Evolutionary conservation across 2,113 vertebrate species (phyloP).

Genomic region (Phocoena sinus): DNA sequence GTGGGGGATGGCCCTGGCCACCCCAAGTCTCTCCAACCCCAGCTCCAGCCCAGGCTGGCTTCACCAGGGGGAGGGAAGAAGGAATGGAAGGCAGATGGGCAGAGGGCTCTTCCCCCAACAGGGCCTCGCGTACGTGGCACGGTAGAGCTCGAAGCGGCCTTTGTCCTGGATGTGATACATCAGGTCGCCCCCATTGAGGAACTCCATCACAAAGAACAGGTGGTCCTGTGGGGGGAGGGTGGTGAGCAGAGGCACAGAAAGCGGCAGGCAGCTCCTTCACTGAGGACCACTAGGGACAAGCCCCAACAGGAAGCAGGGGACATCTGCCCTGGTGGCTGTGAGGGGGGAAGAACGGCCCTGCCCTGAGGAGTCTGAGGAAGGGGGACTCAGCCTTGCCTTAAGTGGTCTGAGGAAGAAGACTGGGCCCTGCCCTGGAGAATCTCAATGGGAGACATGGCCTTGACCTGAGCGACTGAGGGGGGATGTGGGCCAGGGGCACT

Average conservation of each 20-base stretch:
- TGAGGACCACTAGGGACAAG: background rate
- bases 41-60: background rate
- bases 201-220: conserved; percentile 99
- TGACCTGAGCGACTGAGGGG: background rate
- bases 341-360: background rate
- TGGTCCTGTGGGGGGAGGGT: conserved; percentile 85
- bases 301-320: background rate
- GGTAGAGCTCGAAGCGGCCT: conserved; percentile 95
- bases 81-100: background rate
- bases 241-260: background rate
- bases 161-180: conserved; percentile 99
- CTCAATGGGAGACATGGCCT: background rate
- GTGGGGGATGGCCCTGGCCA: background rate
- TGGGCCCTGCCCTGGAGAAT: background rate
- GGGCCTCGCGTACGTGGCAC: conserved; percentile 87
- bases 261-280: background rate
- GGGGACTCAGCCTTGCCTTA: background rate
- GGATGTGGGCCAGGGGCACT: background rate
- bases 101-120: background rate
- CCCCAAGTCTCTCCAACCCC: background rate
- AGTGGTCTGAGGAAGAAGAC: background rate
- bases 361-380: background rate
- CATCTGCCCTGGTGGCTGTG: background rate
- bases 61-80: background rate
- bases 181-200: conserved; percentile 96